Conservation (phyloP, 1,140 invertebrate genomes). For the Ylistrum balloti region DNA sequence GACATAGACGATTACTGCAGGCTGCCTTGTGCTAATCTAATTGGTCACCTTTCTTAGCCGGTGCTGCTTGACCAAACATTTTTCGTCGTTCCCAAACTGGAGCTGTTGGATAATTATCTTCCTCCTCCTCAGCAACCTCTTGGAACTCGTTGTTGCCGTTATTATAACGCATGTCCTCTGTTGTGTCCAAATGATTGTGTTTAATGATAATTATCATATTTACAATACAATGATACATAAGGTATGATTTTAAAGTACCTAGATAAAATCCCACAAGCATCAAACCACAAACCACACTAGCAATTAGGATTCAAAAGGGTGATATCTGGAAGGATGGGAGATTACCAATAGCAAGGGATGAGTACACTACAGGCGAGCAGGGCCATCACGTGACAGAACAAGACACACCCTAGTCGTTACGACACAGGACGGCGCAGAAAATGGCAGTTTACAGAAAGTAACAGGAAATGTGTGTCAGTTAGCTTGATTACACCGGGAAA, state of each 20-base stretch:
- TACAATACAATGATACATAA: background rate
- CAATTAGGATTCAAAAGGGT: background rate
- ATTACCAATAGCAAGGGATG: background rate
- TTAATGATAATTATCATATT: background rate
- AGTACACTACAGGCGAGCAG: background rate
- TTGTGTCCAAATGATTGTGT: background rate
- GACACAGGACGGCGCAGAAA: background rate
- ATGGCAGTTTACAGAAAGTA: background rate
- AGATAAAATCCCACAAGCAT: background rate
- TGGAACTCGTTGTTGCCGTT: conserved; percentile 16
- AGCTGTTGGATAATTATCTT: conserved; percentile 68
- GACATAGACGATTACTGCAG: background rate
- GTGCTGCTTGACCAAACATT: conserved; percentile 64
- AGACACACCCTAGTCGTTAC: background rate
- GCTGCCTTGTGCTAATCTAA: background rate
- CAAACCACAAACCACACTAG: background rate
- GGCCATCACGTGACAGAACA: background rate
- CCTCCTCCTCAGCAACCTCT: conserved; percentile 58
- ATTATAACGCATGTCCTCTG: conserved; percentile 30
- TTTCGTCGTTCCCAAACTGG: conserved; percentile 75
- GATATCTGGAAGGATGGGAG: background rate
- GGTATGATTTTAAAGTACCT: background rate
- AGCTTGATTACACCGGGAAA: background rate
- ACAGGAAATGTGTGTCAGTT: background rate
- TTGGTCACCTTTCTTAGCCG: background rate